These are phyloP conservation scores for Xiphophorus hellerii DNA, from an alignment of 2,113 vertebrate species.

Conservation along the genomic window DNA sequence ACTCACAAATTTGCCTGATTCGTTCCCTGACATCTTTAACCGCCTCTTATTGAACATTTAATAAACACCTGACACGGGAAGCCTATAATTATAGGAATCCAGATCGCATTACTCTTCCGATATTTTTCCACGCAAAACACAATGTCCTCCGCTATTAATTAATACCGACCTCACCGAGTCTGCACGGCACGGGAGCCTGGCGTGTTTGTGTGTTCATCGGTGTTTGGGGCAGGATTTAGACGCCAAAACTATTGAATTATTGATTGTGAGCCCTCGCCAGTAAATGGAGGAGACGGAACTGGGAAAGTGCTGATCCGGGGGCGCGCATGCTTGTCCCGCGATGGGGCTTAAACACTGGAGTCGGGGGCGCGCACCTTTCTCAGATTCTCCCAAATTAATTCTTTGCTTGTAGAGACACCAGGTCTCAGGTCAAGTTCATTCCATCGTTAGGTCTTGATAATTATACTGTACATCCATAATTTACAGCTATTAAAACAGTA, in stretches of 20 bases:
- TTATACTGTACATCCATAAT: neutral
- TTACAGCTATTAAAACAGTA: neutral
- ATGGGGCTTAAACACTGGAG: slow-evolving; percentile 21
- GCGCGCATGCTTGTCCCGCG: slow-evolving; percentile 47
- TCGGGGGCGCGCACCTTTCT: slow-evolving; percentile 43
- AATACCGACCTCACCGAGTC: slow-evolving; percentile 73
- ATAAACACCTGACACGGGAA: slow-evolving; percentile 74
- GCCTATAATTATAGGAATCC: slow-evolving; percentile 67
- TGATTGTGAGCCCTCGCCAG: slow-evolving; percentile 73
- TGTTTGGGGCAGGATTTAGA: slow-evolving; percentile 75
- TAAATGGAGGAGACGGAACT: slow-evolving; percentile 78
- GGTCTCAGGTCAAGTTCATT: no score
- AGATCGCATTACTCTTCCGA: slow-evolving; percentile 71
- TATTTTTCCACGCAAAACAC: slow-evolving; percentile 74
- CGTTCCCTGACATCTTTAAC: slow-evolving; percentile 75
- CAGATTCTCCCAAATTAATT: slow-evolving; percentile 4
- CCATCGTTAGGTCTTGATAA: no score
- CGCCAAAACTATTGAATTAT: slow-evolving; percentile 84
- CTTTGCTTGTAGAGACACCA: no score
- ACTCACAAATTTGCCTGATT: slow-evolving; percentile 61
- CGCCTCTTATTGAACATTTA: slow-evolving; percentile 73
- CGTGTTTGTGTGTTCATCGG: slow-evolving; percentile 70
- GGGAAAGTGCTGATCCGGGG: slow-evolving; percentile 68
- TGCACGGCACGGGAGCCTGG: slow-evolving; percentile 64
- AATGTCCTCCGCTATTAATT: slow-evolving; percentile 81